phyloP scores from a whole-genome alignment of 1,140 invertebrate genomes.

The Panagrolaimus sp. region DNA sequence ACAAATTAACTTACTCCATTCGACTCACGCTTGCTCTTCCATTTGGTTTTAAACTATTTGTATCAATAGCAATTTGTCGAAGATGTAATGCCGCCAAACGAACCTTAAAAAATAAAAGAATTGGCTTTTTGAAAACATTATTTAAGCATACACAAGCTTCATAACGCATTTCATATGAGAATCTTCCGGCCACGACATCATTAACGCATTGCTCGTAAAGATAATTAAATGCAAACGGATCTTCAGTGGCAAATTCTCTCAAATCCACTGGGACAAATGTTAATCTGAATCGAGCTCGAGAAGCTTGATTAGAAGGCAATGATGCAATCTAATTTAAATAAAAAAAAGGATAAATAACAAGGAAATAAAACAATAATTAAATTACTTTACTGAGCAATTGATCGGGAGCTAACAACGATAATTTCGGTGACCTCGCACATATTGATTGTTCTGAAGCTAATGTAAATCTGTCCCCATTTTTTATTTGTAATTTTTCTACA shows the following conservation, averaged over 20 bases:
- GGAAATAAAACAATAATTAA: not conserved
- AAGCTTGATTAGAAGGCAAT: constrained; percentile 29
- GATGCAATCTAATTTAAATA: constrained; percentile 17
- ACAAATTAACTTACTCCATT: constrained; percentile 72
- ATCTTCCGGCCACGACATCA: constrained; percentile 82
- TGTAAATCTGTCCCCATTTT: constrained; percentile 75
- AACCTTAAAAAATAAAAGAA: constrained; percentile 56
- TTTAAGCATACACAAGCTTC: constrained; percentile 67
- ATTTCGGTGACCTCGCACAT: constrained; percentile 74
- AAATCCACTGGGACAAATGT: constrained; percentile 80
- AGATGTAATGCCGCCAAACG: constrained; percentile 79
- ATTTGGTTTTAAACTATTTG: constrained; percentile 63
- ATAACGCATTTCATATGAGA: constrained; percentile 79
- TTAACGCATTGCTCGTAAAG: constrained; percentile 83
- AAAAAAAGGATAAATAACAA: too few relatives aligned
- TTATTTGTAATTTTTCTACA: constrained; percentile 76
- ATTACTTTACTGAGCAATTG: constrained; percentile 3
- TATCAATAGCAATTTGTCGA: constrained; percentile 73
- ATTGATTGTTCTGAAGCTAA: constrained; percentile 83
- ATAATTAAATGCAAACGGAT: constrained; percentile 79
- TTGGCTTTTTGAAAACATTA: too few relatives aligned
- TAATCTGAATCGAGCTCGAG: constrained; percentile 77
- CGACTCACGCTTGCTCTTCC: constrained; percentile 70
- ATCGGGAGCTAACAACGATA: constrained; percentile 75
- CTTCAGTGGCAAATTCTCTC: constrained; percentile 73